Percentiles rank a stretch among this genome's conserved stretches.
Conservation (phyloP, 2,797 vertebrate species). For the Parambassis ranga region DNA sequence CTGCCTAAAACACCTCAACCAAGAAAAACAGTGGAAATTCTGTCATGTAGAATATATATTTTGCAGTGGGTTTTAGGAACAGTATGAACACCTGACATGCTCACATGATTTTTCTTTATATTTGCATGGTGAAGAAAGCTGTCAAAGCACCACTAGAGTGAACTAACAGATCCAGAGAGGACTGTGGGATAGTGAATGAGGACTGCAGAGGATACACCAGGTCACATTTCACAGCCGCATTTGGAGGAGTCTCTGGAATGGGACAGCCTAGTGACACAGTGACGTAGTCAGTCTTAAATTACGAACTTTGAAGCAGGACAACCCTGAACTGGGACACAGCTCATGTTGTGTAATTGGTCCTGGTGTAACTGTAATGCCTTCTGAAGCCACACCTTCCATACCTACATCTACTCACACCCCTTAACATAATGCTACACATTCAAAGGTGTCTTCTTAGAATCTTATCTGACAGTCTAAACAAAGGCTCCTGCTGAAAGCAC, state of each 20-base stretch:
- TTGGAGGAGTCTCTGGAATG: slow-evolving; percentile 36
- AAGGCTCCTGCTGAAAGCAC: neutral
- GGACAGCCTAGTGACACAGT: slow-evolving; percentile 8
- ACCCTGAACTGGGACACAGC: neutral
- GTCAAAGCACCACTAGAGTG: slow-evolving; percentile 17
- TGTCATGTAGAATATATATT: neutral
- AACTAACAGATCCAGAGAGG: neutral
- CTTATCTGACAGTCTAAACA: neutral
- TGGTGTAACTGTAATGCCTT: neutral
- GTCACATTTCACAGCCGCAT: slow-evolving; percentile 43
- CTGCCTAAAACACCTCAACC: too few species aligned
- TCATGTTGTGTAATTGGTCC: slow-evolving; percentile 23
- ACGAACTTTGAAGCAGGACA: slow-evolving; percentile 28
- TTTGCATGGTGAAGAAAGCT: slow-evolving; percentile 2
- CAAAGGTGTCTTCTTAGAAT: neutral
- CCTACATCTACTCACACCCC: neutral
- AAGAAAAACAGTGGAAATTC: too few species aligned
- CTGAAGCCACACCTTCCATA: slow-evolving; percentile 3
- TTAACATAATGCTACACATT: neutral
- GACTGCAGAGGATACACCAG: slow-evolving; percentile 12
- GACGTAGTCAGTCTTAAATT: slow-evolving; percentile 33
- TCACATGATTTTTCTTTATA: slow-evolving; percentile 4
- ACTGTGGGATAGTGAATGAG: slow-evolving; percentile 7
- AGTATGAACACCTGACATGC: neutral
- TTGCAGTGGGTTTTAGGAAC: neutral